Evolutionary conservation across 2,113 vertebrate species (phyloP).

Genomic region (Rhadina sibilatrix): DNA sequence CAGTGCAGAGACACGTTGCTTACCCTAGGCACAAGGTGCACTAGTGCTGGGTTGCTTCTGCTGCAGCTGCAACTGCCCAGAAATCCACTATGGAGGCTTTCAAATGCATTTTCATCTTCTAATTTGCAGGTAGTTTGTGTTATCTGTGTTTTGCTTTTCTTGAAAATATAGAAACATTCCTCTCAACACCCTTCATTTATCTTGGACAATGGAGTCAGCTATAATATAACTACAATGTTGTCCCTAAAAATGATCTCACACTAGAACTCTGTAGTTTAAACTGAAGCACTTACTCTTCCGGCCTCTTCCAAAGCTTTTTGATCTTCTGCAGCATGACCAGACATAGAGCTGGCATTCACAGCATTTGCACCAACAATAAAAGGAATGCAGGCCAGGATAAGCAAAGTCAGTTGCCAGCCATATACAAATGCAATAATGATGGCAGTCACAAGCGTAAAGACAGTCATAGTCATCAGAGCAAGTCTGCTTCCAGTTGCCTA

Average conservation of each 20-base stretch:
- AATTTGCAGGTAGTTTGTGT: neutral
- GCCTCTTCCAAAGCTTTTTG: conserved; percentile 75
- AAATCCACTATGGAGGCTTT: neutral
- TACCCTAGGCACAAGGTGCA: rapidly evolving
- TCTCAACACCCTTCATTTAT: neutral
- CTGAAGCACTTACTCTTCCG: conserved; percentile 69
- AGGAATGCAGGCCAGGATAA: conserved; percentile 73
- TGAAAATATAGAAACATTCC: neutral
- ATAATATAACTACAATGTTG: neutral
- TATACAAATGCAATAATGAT: conserved; percentile 71
- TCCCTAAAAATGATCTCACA: neutral
- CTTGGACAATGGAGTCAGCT: neutral
- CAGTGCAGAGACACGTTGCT: rapidly evolving
- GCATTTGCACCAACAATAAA: conserved; percentile 69
- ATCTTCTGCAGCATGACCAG: conserved; percentile 74
- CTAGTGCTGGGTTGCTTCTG: neutral
- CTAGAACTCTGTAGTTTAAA: neutral
- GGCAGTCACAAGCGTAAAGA: conserved; percentile 51
- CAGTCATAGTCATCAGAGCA: conserved; percentile 56
- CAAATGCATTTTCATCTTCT: neutral
- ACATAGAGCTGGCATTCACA: conserved; percentile 61
- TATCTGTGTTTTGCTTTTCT: neutral
- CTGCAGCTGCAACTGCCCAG: neutral
- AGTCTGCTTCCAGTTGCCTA: conserved; percentile 71
- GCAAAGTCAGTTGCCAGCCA: conserved; percentile 75